Conservation (phyloP, 2,888 invertebrate genomes). For the Heliconius hortense region DNA sequence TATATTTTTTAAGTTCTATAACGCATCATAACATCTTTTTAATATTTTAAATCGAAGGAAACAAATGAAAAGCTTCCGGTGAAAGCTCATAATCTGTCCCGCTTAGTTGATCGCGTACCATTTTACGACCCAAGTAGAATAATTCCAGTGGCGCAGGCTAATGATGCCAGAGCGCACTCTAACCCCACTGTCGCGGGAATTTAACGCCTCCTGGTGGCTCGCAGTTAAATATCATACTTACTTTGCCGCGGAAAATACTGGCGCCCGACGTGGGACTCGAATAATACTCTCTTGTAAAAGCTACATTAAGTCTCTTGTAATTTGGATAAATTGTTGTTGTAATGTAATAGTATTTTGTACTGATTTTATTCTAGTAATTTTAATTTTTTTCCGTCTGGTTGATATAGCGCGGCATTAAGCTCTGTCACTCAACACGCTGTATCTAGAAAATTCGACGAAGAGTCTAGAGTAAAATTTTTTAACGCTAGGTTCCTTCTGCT, state of each 20-base stretch:
- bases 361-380: too few species aligned
- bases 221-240: slow-evolving; percentile 18
- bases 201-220: slow-evolving; percentile 14
- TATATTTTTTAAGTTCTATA: background rate
- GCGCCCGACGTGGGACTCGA: slow-evolving; percentile 20
- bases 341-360: background rate
- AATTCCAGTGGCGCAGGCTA: slow-evolving; percentile 44
- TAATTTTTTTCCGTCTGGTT: background rate
- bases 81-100: slow-evolving; percentile 8
- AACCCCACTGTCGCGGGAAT: slow-evolving; percentile 29
- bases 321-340: background rate
- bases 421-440: background rate
- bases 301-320: background rate
- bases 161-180: slow-evolving; percentile 38
- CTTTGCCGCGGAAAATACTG: background rate
- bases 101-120: slow-evolving; percentile 31
- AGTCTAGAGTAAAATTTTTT: too few species aligned
- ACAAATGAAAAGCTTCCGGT: background rate
- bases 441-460: background rate
- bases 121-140: slow-evolving; percentile 43
- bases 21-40: background rate
- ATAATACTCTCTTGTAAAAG: background rate
- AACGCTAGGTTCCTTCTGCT: background rate
- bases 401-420: background rate
- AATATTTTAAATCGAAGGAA: background rate